Base-by-base conservation (phyloP, 2,888 invertebrate genomes). In the Heliconius ethilla region DNA sequence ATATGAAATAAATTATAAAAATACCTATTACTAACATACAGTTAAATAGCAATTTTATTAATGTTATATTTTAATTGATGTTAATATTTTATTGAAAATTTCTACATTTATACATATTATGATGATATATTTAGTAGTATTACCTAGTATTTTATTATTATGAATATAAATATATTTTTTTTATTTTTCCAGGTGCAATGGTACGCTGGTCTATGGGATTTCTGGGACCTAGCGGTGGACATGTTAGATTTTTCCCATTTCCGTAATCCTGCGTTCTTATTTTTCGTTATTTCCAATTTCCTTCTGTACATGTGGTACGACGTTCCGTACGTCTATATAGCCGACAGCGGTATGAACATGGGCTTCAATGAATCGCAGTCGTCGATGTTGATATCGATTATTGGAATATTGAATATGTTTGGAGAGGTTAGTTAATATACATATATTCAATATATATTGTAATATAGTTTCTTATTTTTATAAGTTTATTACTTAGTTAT, bases 281-380 rank as follows among this genome's bases (percentile, higher is more conserved):
- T 97, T 75, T 98, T 98, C 92, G 96, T 97, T 37, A 88, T 98
- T 29, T 98, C 98, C 79, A 98, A 98, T 93, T 98, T 98, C 89
- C 95, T 98, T 33, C 95, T 99, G 82, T 98, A 98, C 94, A 97
- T 97, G 85, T 98, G 98, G 97, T 97, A 97, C 91, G 98, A 99
- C 89, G 97, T 98, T 77, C 98, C 98, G 3, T 99, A 99, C 90
- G 97, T 99, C 83, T 99, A 98, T 93, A 95, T 98, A 82, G 96
- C 97, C 3, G 98, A 98, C 88, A 96, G 96, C 88, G 97, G 97
- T 15, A 95, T 96, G 86, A 95, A 95, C 80, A 94, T 96, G 89
- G 97, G 97, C 33, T 96, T 96, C 88, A 95, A 95, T 81, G 96
- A 97, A 85, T 95, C 96, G 10, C 96, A 97, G 85, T 95, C 97